Conservation (phyloP, 2,113 vertebrate species). For the Leptobrachium leishanense region DNA sequence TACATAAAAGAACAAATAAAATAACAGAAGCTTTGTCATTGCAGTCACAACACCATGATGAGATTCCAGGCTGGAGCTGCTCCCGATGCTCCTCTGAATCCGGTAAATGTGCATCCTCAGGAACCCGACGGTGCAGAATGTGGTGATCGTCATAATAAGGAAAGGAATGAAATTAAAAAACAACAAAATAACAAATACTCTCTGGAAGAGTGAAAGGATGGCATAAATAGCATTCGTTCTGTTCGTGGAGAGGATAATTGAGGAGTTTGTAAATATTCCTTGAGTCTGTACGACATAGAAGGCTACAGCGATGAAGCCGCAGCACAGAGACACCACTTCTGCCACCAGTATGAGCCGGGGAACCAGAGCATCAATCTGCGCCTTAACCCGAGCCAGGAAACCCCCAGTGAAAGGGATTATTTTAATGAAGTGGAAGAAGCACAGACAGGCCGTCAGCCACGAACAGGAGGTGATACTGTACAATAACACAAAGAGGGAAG, state of each 20-base stretch:
- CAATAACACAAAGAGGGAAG: neutral
- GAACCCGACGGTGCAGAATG: neutral
- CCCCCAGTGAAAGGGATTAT: too few relatives aligned
- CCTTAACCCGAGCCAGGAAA: too few relatives aligned
- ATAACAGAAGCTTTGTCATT: neutral
- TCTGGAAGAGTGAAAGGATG: too few relatives aligned
- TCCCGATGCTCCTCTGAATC: neutral
- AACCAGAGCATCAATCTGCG: too few relatives aligned
- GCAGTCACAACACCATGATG: neutral
- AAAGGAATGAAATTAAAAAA: neutral
- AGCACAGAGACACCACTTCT: too few relatives aligned
- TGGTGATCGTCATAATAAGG: neutral
- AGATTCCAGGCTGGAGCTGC: neutral
- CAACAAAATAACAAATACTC: neutral
- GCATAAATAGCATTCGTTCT: too few relatives aligned
- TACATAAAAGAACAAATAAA: neutral
- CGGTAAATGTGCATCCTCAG: neutral
- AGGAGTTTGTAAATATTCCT: neutral
- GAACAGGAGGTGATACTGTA: constrained; percentile 10
- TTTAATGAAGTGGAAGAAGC: too few relatives aligned
- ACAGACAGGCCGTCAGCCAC: neutral
- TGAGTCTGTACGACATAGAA: neutral
- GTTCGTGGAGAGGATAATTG: neutral
- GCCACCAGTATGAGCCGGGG: too few relatives aligned
- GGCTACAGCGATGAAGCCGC: neutral